phyloP scores from a whole-genome alignment of 2,888 invertebrate genomes.

The Acanthosepion pharaonis region DNA sequence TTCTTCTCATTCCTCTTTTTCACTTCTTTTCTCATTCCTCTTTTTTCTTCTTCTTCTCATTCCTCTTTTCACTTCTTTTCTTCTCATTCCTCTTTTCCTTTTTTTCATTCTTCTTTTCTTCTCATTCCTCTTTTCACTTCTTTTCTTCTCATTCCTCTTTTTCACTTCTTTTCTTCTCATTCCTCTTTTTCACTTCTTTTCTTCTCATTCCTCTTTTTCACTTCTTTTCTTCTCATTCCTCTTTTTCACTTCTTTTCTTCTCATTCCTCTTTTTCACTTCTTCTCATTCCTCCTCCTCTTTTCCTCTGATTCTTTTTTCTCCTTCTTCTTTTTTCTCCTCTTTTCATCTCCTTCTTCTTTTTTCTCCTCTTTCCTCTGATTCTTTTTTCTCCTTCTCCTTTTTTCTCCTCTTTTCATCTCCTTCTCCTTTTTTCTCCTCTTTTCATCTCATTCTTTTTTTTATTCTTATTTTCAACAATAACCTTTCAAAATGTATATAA shows the following conservation, averaged over 20 bases:
- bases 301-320: too few relatives aligned
- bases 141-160: too few relatives aligned
- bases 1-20: not conserved
- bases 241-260: too few relatives aligned
- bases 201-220: not conserved
- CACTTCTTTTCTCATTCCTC: not conserved
- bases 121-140: not conserved
- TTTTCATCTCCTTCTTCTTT: too few relatives aligned
- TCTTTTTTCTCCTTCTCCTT: not conserved
- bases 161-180: too few relatives aligned
- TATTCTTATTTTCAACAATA: not conserved
- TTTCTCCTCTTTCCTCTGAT: not conserved
- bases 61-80: too few relatives aligned
- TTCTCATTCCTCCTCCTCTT: not conserved
- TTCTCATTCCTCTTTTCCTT: not conserved
- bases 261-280: not conserved
- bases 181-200: too few relatives aligned
- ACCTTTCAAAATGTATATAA: too few relatives aligned
- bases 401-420: not conserved
- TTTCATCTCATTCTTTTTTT: not conserved
- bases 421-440: fast-evolving
- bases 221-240: too few relatives aligned
- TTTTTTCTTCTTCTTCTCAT: not conserved
- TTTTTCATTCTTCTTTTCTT: not conserved
- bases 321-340: not conserved